Base-by-base conservation (phyloP, 1,140 invertebrate species). In the Xylocopa sonorina region DNA sequence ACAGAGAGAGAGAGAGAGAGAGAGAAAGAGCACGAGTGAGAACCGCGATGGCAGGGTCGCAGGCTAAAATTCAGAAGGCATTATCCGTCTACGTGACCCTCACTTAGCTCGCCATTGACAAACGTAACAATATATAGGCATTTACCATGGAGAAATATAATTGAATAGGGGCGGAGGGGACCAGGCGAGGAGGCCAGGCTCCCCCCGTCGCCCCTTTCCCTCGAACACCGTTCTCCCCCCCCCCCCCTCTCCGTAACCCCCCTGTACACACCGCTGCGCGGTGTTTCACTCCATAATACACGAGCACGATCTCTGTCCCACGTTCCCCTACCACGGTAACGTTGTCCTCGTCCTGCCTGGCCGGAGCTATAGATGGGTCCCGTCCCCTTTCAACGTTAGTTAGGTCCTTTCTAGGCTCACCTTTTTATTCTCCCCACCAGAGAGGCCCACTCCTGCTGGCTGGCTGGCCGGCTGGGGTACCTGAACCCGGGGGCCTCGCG, bases 71-170 rank as follows among this genome's bases (percentile, higher is more conserved):
- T 83, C 86, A 81, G 67, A 78, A 82, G 78, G 84, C 80, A 88
- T 90, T 86, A 78, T 80, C 77, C 63, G 74, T 85, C 87, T 87
- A 90, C 83, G 91, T 88, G 91, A 92, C 90, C 91, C 91, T 93
- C 90, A 90, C 90, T 92, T 92, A 91, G 89, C 88, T 88, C 87
- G 80, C 89, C 91, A 92, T 93, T 93, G 92, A 93, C 90, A 92
- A 92, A 92, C 90, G 91, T 90, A 93, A 92, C 92, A 93, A 93
- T 93, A 93, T 93, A 92, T 92, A 89, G 90, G 90, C 90, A 93
- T 93, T 93, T 93, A 93, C 91, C 89, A 87, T 85, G 91, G 88
- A 90, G 90, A 90, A 91, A 91, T 91, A 92, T 93, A 92, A 92
- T 92, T 93, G 90, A 93, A 92, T 92, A 90, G 85, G 79, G 78